Conservation (phyloP, 2,113 vertebrate species). For the Colistium nudipinnis region DNA sequence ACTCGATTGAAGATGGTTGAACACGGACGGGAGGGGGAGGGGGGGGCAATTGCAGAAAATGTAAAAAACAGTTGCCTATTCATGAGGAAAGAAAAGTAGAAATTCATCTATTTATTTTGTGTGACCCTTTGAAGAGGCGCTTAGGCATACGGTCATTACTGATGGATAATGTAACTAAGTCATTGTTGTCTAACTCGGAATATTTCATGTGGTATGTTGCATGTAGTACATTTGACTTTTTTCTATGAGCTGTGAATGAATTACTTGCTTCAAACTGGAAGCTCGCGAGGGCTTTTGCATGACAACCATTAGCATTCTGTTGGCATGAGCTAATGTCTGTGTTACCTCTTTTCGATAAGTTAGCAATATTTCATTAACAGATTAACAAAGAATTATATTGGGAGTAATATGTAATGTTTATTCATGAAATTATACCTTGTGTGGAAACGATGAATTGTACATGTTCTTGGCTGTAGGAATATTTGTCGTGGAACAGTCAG, state of each 20-base stretch:
- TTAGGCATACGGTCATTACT: slow-evolving; percentile 71
- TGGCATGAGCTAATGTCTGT: slow-evolving; percentile 85
- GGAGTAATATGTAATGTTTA: slow-evolving; percentile 82
- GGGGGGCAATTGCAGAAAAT: slow-evolving; percentile 51
- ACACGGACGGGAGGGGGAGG: slow-evolving; percentile 19
- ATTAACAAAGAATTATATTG: slow-evolving; percentile 87
- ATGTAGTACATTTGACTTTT: slow-evolving; percentile 85
- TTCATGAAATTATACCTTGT: slow-evolving; percentile 85
- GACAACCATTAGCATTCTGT: slow-evolving; percentile 84
- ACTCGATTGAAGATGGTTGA: slow-evolving; percentile 25
- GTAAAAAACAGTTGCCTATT: slow-evolving; percentile 51
- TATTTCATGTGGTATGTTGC: slow-evolving; percentile 82
- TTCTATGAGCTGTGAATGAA: slow-evolving; percentile 82
- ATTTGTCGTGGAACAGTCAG: slow-evolving; percentile 83
- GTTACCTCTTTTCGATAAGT: slow-evolving; percentile 85
- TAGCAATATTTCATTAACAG: slow-evolving; percentile 85
- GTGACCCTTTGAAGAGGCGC: slow-evolving; percentile 70
- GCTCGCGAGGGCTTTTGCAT: slow-evolving; percentile 86
- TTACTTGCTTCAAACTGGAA: slow-evolving; percentile 79
- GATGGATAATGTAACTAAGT: slow-evolving; percentile 78
- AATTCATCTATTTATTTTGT: slow-evolving; percentile 79
- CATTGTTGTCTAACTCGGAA: slow-evolving; percentile 75
- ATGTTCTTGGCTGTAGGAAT: slow-evolving; percentile 88
- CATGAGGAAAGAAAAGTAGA: slow-evolving; percentile 55
- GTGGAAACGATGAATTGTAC: slow-evolving; percentile 81